Conservation (phyloP, 2,113 vertebrate species). For the Toxotes chatareus region DNA sequence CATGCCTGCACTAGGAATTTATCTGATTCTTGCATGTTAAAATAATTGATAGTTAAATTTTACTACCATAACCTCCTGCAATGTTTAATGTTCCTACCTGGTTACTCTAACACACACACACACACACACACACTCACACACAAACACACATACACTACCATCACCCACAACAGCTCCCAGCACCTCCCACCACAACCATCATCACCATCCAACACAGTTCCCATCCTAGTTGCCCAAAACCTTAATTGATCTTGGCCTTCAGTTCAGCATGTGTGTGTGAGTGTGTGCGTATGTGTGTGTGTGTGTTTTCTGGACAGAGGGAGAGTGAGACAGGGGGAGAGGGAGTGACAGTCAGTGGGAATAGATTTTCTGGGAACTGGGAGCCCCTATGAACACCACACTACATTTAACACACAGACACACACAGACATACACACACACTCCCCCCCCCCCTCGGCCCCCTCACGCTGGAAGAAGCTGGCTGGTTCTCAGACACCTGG, state of each 20-base stretch:
- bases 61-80: constrained; percentile 1
- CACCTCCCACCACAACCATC: constrained; percentile 38
- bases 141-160: constrained; percentile 31
- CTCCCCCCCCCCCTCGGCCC: constrained; percentile 69
- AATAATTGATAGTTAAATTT: background rate
- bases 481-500: constrained; percentile 98
- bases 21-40: background rate
- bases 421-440: constrained; percentile 32
- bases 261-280: constrained; percentile 41
- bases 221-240: constrained; percentile 69
- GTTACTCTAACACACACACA: constrained; percentile 18
- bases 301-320: constrained; percentile 33
- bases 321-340: constrained; percentile 66
- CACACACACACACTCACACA: constrained; percentile 37
- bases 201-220: constrained; percentile 60
- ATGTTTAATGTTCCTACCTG: background rate
- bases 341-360: constrained; percentile 92
- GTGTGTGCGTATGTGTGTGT: constrained; percentile 30
- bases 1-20: no score
- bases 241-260: constrained; percentile 78
- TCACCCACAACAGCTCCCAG: constrained; percentile 49
- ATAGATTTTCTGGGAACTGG: constrained; percentile 93
- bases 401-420: constrained; percentile 51
- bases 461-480: constrained; percentile 95
- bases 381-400: constrained; percentile 68